Evolutionary conservation across 2,797 vertebrate species (phyloP).

Genomic region (Periparus ater): DNA sequence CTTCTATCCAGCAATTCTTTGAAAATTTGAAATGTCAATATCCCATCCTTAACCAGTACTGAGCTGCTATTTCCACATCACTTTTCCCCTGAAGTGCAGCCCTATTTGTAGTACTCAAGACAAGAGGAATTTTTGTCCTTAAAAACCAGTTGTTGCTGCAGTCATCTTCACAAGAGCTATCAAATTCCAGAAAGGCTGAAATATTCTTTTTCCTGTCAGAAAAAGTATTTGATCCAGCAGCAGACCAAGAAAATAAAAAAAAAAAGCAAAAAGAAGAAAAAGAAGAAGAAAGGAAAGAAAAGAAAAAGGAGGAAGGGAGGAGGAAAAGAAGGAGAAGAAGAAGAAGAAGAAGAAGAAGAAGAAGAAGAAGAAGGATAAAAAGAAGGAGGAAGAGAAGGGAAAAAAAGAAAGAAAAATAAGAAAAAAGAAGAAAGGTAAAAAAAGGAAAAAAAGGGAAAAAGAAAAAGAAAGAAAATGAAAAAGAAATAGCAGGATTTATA

Average conservation of each 20-base stretch:
- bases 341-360: accelerated
- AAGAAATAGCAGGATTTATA: conserved; percentile 72
- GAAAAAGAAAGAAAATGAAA: too few relatives aligned
- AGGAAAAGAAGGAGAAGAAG: too few relatives aligned
- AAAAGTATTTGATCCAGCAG: conserved; percentile 74
- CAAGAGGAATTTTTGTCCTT: conserved; percentile 78
- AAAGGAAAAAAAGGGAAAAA: too few relatives aligned
- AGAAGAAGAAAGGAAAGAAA: neutral
- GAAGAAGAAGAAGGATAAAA: accelerated
- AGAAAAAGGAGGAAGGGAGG: too few relatives aligned
- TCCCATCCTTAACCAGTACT: conserved; percentile 29
- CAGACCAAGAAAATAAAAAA: conserved; percentile 42
- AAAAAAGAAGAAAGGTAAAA: accelerated
- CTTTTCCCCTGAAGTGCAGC: conserved; percentile 34
- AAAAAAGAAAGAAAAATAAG: accelerated
- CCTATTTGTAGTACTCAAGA: conserved; percentile 70
- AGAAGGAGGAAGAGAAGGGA: accelerated
- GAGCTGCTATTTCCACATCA: conserved; percentile 39
- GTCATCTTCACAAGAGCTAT: conserved; percentile 76
- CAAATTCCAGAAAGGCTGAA: conserved; percentile 77
- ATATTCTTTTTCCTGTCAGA: conserved; percentile 73
- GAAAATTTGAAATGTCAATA: conserved; percentile 64
- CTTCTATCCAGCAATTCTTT: conserved; percentile 28
- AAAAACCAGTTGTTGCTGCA: conserved; percentile 73
- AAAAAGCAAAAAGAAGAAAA: neutral